Conservation (phyloP, 2,797 vertebrate species). For the Coluber constrictor region DNA sequence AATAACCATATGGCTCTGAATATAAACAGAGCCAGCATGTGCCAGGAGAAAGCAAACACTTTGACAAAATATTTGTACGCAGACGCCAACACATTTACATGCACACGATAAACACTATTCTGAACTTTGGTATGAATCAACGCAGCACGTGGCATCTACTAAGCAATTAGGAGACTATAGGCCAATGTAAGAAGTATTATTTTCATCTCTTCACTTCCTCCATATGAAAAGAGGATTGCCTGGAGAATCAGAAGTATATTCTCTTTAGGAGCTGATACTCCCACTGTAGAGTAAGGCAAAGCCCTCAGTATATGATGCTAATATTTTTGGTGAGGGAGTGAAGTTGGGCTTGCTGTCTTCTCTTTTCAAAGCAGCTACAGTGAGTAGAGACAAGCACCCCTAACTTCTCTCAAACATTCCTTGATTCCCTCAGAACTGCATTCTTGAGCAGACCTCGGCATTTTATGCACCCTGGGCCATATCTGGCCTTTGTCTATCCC, state of each 20-base stretch:
- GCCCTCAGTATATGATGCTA: neutral
- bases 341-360: neutral
- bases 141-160: neutral
- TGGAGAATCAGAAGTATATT: neutral
- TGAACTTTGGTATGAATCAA: neutral
- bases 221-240: neutral
- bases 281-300: neutral
- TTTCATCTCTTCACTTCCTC: neutral
- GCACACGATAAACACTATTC: conserved; percentile 17
- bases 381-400: neutral
- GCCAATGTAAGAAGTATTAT: neutral
- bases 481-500: neutral
- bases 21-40: conserved; percentile 26
- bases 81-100: conserved; percentile 22
- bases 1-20: conserved; percentile 25
- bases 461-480: neutral
- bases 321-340: neutral
- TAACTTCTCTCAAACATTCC: neutral
- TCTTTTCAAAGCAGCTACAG: neutral
- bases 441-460: neutral
- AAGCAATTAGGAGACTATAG: neutral
- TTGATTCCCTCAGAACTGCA: neutral
- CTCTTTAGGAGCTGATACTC: neutral
- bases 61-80: conserved; percentile 26
- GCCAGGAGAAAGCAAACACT: conserved; percentile 17